phyloP scores from a whole-genome alignment of 2,888 invertebrate species.

The Philaethria dido region DNA sequence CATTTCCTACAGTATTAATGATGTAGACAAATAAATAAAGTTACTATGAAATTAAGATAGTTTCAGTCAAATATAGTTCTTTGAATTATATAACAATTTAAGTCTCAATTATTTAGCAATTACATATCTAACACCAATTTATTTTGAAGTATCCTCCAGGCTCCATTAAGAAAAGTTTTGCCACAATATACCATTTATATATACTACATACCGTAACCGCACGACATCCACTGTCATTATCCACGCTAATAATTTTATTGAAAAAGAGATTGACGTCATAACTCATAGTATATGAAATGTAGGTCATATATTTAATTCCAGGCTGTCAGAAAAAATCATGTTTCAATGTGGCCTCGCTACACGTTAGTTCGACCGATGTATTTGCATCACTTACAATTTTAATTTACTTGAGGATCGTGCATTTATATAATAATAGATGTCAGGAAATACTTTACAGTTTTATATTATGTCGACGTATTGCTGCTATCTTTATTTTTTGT shows the following conservation, averaged over 20 bases:
- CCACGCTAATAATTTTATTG: slow-evolving; percentile 30
- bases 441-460: slow-evolving; percentile 16
- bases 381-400: slow-evolving; percentile 32
- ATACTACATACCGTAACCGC: not conserved
- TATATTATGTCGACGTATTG: not conserved
- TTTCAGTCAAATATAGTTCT: too few species aligned
- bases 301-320: slow-evolving; percentile 72
- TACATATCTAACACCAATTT: too few species aligned
- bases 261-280: slow-evolving; percentile 68
- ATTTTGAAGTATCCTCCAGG: too few species aligned
- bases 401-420: slow-evolving; percentile 52
- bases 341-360: slow-evolving; percentile 62
- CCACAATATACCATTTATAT: not conserved
- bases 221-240: slow-evolving; percentile 27
- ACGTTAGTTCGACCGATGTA: slow-evolving; percentile 51
- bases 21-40: too few species aligned
- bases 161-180: not conserved
- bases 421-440: slow-evolving; percentile 42
- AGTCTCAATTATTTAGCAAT: too few species aligned
- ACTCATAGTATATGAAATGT: slow-evolving; percentile 66
- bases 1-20: too few species aligned
- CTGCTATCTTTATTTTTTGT: not conserved
- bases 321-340: slow-evolving; percentile 63
- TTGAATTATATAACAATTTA: too few species aligned
- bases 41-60: too few species aligned